Base-by-base conservation (phyloP, 92 coral and sea anemone genomes). In the Pocillopora grandis region DNA sequence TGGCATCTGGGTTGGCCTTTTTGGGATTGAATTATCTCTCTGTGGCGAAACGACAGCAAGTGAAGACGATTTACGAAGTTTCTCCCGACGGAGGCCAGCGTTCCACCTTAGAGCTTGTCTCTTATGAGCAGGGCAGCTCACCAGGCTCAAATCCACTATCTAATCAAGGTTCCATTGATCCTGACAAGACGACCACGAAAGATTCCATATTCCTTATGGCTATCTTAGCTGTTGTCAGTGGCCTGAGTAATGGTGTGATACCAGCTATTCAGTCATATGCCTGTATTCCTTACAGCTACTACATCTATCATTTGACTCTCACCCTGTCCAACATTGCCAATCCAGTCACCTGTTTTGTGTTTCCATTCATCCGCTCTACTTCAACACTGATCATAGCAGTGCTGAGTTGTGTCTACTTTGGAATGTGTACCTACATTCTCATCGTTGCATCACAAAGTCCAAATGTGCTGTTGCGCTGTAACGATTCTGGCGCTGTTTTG, bases 251-350 rank as follows among this genome's bases (percentile, higher is more conserved):
- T 72, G 99, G 99, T 19, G 91, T 94, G 12, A 91, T 97, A 62
- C 99, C 99, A 11, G 94, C 98, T 16, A 87, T 97, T 67, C 92
- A 94, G 86, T 88, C 98, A 13, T 97, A 85, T 69, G 97, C 99
- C 35, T 94, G 98, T 72, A 92, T 97, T 18, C 99, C 99, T 1
- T 97, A 97, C 84, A 95, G 99, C 58, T 89, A 92, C 83, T 91
- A 94, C 58, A 93, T 94, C 42, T 97, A 97, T 67, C 96, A 92
- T 60, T 90, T 94, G 60, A 92, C 98, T 3, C 87, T 97, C 58
- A 97, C 98, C 0, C 86, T 97, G 52, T 97, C 99, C 19, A 94
- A 93, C 80, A 92, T 97, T 58, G 97, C 91, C 33, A 97, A 94
- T 76, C 99, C 99, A 0, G 78, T 97, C 62, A 92, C 94, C 9